Conservation (phyloP, 2,888 invertebrate species). For the Piscicola geometra region DNA sequence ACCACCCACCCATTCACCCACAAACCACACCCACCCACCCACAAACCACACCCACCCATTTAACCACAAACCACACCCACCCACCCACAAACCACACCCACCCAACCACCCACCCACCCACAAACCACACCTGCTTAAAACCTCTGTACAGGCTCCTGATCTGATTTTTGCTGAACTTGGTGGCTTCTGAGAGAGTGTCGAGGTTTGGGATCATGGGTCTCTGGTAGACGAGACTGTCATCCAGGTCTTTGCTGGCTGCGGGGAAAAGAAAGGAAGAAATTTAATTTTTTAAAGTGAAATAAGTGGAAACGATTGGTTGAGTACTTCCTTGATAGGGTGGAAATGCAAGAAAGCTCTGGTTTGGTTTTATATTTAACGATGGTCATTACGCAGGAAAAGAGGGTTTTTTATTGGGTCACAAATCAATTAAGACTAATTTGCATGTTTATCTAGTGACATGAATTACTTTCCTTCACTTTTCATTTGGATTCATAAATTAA, state of each 20-base stretch:
- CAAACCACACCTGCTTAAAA: not conserved
- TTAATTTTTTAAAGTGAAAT: no score
- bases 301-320: no score
- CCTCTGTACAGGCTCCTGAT: conserved; percentile 12
- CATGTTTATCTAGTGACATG: no score
- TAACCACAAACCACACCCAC: not conserved
- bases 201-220: not conserved
- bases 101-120: conserved; percentile 3
- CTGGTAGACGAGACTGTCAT: not conserved
- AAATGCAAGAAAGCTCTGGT: no score
- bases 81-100: not conserved
- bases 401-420: no score
- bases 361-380: no score
- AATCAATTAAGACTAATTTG: no score
- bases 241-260: not conserved
- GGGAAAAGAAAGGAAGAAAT: no score
- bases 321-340: no score
- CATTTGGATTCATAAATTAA: no score
- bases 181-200: not conserved
- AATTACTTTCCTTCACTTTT: no score
- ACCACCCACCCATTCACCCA: not conserved
- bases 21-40: conserved; percentile 5
- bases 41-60: not conserved
- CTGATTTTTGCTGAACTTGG: conserved; percentile 16
- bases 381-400: no score